Conservation (phyloP, 2,888 invertebrate genomes). For the Chromoteleia sp. region DNA sequence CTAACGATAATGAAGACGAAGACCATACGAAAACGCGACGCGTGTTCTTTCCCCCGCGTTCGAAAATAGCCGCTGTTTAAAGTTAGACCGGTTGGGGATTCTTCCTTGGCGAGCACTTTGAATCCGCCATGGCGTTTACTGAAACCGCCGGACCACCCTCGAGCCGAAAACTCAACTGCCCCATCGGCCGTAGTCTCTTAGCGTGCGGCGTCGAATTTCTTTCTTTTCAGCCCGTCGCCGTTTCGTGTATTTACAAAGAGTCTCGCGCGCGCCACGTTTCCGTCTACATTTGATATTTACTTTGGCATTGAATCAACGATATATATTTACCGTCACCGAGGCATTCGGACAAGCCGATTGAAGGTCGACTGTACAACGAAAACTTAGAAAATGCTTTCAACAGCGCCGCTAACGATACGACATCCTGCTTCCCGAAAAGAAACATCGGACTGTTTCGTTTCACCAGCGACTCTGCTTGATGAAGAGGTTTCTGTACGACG, state of each 20-base stretch:
- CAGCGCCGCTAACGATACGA: slow-evolving; percentile 5
- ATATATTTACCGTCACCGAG: slow-evolving; percentile 60
- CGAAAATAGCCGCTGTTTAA: slow-evolving; percentile 37
- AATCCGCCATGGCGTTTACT: neutral
- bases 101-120: slow-evolving; percentile 3
- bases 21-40: slow-evolving; percentile 4
- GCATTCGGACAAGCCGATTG: slow-evolving; percentile 51
- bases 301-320: slow-evolving; percentile 65
- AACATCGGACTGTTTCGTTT: slow-evolving; percentile 4
- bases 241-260: slow-evolving; percentile 46
- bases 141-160: slow-evolving; percentile 6
- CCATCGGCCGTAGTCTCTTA: slow-evolving; percentile 7
- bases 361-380: slow-evolving; percentile 55
- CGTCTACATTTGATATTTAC: slow-evolving; percentile 53
- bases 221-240: slow-evolving; percentile 20
- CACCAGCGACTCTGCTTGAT: neutral
- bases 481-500: no score
- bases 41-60: slow-evolving; percentile 18
- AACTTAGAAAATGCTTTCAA: slow-evolving; percentile 15
- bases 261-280: slow-evolving; percentile 35
- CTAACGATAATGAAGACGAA: slow-evolving; percentile 20
- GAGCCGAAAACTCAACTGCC: neutral
- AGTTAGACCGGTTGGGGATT: slow-evolving; percentile 30
- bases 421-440: neutral
- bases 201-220: slow-evolving; percentile 10